Base-by-base conservation (phyloP, 2,888 invertebrate genomes). In the Tachina grossa region DNA sequence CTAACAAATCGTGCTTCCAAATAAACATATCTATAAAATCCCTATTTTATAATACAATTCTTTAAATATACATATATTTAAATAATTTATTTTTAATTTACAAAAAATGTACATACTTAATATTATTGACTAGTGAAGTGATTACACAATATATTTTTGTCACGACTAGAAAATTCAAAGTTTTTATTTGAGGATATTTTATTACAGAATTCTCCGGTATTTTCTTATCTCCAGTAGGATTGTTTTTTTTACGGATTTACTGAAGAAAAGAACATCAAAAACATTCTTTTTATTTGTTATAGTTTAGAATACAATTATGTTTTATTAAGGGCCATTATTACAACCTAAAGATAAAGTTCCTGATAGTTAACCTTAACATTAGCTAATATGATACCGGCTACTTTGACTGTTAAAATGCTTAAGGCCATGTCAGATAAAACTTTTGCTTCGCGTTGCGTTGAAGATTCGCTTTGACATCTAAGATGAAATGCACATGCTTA, bases 141-240 rank as follows among this genome's bases (percentile, higher is more conserved):
- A 78, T 77, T 87, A 86, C 80, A 86, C 79, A 87, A 57, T 87
- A 88, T 69, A 88, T 87, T 87, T 79, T 86, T 85, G 86, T 85
- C 87, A 87, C 84, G 75, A 78, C 72, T 80, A 71, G 80, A 87
- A 74, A 84, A 75, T 68, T 68, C 69, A 55, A 47, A 39, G 43
- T 59, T 57, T 78, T 61, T 49, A 51, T 63, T 63, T 19, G 6
- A 19, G 59, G 39, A 4, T 14, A 53, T 63, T 71, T 22, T 10
- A 43, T 41, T 14, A 49, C 2, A 1, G 14, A 16, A 39, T 53
- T n/a, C n/a, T 14, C 22, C 43, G 8, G 1, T 57, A 49, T 65
- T 19, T 45, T 1, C 39, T 51, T 9, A 49, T 51, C 41, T 49
- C 47, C 39, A 45, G 14, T 9, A 41, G 9, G 39, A 31, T 45